Percentiles rank a stretch among this genome's conserved stretches.
These are phyloP conservation scores for Cetoscarus ocellatus DNA, from an alignment of 2,797 vertebrate species.

Conservation along the genomic window DNA sequence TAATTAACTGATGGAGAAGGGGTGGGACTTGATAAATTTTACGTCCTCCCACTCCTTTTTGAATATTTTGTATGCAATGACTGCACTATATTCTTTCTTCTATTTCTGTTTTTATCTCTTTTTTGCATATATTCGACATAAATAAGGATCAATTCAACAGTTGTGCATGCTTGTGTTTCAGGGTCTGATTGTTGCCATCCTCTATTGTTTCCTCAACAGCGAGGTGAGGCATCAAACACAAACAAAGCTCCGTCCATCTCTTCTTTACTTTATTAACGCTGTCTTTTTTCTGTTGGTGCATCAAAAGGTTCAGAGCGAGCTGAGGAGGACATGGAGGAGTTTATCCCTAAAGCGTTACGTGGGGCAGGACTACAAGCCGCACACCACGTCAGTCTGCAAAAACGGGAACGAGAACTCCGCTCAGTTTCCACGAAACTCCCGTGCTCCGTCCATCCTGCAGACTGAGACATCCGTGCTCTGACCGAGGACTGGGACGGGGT, in stretches of 20 bases:
- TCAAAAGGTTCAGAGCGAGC: slow-evolving; percentile 91
- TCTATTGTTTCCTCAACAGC: slow-evolving; percentile 96
- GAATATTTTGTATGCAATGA: no score
- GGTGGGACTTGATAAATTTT: no score
- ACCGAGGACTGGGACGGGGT: slow-evolving; percentile 35
- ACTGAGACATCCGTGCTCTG: slow-evolving; percentile 92
- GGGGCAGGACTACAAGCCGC: slow-evolving; percentile 80
- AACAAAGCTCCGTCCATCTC: no score
- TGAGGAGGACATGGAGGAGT: slow-evolving; percentile 90
- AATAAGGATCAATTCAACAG: not conserved
- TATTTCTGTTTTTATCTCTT: no score
- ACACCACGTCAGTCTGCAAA: slow-evolving; percentile 81
- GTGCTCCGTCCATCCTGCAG: slow-evolving; percentile 92
- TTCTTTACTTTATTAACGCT: no score
- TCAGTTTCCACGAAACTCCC: slow-evolving; percentile 81
- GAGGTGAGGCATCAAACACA: slow-evolving; percentile 85
- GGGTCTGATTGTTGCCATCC: slow-evolving; percentile 93
- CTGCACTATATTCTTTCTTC: no score
- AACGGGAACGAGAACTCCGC: slow-evolving; percentile 83
- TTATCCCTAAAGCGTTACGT: slow-evolving; percentile 82
- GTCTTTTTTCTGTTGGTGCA: not conserved
- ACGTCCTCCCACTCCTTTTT: no score
- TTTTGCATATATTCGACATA: no score
- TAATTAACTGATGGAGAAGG: no score
- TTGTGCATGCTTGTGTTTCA: slow-evolving; percentile 65